Evolutionary conservation across 2,797 vertebrate species (phyloP).

Genomic region (Scolopax rusticola): DNA sequence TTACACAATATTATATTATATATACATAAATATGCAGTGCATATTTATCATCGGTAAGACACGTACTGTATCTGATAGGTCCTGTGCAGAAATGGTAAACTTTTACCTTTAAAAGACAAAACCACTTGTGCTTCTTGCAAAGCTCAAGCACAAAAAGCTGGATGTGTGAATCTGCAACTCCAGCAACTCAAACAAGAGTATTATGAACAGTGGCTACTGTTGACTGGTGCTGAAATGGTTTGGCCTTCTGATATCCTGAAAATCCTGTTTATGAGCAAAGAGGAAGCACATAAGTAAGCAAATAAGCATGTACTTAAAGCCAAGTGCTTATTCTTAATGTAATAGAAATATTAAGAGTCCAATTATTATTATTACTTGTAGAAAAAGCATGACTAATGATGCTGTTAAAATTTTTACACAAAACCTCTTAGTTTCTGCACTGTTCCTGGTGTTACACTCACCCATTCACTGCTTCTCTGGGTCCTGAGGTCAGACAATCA

Average conservation of each 20-base stretch:
- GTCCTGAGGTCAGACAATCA: background rate
- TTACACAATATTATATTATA: background rate
- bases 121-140: background rate
- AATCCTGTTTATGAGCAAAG: background rate
- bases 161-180: background rate
- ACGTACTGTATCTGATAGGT: background rate
- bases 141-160: background rate
- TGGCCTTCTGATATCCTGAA: background rate
- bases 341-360: background rate
- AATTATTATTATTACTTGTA: background rate
- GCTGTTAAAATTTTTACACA: background rate
- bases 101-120: background rate
- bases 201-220: background rate
- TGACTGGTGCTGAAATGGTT: background rate
- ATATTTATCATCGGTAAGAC: slow-evolving; percentile 21
- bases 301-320: background rate
- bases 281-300: background rate
- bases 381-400: background rate
- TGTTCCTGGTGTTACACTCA: background rate
- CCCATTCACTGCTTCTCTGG: background rate
- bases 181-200: background rate
- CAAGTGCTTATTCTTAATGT: background rate
- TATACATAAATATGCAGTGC: background rate
- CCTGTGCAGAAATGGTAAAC: background rate
- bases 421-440: background rate